Conservation (phyloP, 2,797 vertebrate genomes). For the Chrysocyon brachyurus region DNA sequence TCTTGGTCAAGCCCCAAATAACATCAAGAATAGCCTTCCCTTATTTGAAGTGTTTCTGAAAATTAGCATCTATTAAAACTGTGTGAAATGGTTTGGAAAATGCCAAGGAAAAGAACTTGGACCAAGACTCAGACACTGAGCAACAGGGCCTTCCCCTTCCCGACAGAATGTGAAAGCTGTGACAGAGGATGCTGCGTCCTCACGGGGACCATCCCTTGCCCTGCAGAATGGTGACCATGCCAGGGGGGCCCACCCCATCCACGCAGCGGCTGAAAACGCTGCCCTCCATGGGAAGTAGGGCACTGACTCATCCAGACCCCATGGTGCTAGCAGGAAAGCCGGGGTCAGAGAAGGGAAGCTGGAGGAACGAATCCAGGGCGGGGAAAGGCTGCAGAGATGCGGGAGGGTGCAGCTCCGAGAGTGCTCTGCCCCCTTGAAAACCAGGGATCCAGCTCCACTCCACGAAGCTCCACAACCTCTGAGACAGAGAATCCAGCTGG, state of each 20-base stretch:
- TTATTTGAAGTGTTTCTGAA: background rate
- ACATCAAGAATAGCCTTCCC: background rate
- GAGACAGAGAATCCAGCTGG: too few species aligned
- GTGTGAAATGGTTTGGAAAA: background rate
- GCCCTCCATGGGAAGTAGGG: background rate
- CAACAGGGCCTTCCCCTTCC: background rate
- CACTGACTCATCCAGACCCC: rapidly evolving
- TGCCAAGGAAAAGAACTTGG: background rate
- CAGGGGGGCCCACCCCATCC: rapidly evolving
- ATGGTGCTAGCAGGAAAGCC: background rate
- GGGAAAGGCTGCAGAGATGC: background rate
- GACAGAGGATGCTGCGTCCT: background rate
- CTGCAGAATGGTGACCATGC: rapidly evolving
- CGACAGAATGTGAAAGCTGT: background rate
- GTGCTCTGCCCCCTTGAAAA: background rate
- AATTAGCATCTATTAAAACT: background rate
- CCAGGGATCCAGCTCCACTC: background rate
- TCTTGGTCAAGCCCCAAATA: background rate
- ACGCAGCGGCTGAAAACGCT: rapidly evolving
- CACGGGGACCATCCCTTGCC: rapidly evolving
- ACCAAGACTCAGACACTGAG: background rate
- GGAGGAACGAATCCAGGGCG: rapidly evolving
- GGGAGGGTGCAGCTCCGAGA: rapidly evolving
- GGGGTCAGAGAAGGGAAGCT: background rate
- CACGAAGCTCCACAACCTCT: too few species aligned